A percentile compares a stretch with the other conserved stretches of the same genome.
Evolutionary conservation across 35 echinoderm and acorn worm genomes (phyloP).

Genomic region (Lytechinus variegatus): DNA sequence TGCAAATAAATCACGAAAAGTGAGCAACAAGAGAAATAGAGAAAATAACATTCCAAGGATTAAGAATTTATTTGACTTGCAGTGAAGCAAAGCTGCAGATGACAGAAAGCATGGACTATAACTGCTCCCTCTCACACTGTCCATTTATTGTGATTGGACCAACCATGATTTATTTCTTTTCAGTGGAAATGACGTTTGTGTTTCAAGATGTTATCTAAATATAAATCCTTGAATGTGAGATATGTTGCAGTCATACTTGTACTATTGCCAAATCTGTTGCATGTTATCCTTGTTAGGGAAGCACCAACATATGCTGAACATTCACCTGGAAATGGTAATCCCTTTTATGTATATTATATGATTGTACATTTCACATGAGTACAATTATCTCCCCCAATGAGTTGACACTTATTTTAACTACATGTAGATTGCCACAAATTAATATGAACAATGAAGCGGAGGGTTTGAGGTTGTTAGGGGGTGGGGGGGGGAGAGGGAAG

Average conservation of each 20-base stretch:
- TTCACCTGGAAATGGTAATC: too few relatives aligned
- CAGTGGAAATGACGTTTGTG: not conserved
- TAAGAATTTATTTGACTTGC: slow-evolving; percentile 39
- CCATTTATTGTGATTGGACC: not conserved
- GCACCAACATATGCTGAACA: too few relatives aligned
- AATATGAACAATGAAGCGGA: too few relatives aligned
- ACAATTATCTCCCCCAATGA: too few relatives aligned
- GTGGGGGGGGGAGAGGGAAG: not conserved
- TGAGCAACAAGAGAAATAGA: not conserved
- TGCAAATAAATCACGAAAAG: slow-evolving; percentile 28
- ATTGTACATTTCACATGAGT: too few relatives aligned
- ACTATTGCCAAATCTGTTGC: not conserved
- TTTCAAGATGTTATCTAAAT: not conserved
- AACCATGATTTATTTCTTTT: slow-evolving; percentile 10
- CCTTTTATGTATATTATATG: too few relatives aligned
- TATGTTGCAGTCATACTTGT: not conserved
- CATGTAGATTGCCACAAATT: too few relatives aligned
- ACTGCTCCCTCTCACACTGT: not conserved
- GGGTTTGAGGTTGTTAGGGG: too few relatives aligned
- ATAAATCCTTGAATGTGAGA: slow-evolving; percentile 1
- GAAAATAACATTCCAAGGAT: slow-evolving; percentile 28
- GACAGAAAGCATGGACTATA: not conserved
- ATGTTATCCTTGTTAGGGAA: too few relatives aligned
- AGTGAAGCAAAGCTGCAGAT: slow-evolving; percentile 9
- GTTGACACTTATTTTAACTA: too few relatives aligned